Evolutionary conservation across 2,113 vertebrate species (phyloP), one percentile per base, ranked within the genome.

Genomic region (Percopsis transmontana): DNA sequence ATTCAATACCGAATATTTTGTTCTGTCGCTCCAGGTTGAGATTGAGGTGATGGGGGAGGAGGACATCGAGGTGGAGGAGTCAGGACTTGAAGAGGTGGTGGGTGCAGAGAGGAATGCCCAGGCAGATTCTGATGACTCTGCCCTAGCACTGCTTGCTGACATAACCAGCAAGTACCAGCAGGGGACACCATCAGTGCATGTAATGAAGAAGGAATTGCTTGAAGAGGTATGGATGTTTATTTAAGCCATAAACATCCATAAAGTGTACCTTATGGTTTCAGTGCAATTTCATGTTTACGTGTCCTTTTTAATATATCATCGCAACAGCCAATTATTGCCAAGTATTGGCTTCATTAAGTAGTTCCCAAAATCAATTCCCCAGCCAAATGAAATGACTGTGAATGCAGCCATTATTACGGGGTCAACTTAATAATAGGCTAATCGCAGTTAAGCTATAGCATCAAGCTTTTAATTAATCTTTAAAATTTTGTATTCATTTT

Each of bases 131-230:
- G 95, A 96, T 60, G 96, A 97, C 72, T 99, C 97, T 0, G 97
- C 97, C 19, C 90, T 99, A 80, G 97, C 96, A 24, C 90, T 99
- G 68, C 89, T 99, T 61, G 97, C 97, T 6, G 97, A 99, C 81
- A 99, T 99, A 66, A 99, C 97, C 77, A 99, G 97, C 87, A 99
- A 99, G 84, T 99, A 98, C 86, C 96, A 96, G 59, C 96, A 95
- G 14, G 97, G 91, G 50, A 94, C 95, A 58, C 74, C 83, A 45
- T 71, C 84, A 0, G 68, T 89, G n/a, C 90, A 91, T 2, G 66
- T 89, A 16, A 56, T 87, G 23, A 90, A 85, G 53, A 88, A 84
- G 48, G 85, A 39, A 52, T 81, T 7, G 23, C 66, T 79, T 3
- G 85, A 85, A 33, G 87, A 85, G 63, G 79, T 87, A 66, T 2